Conservation (phyloP, 23 tunicate species). For the Clavelina lepadiformis region DNA sequence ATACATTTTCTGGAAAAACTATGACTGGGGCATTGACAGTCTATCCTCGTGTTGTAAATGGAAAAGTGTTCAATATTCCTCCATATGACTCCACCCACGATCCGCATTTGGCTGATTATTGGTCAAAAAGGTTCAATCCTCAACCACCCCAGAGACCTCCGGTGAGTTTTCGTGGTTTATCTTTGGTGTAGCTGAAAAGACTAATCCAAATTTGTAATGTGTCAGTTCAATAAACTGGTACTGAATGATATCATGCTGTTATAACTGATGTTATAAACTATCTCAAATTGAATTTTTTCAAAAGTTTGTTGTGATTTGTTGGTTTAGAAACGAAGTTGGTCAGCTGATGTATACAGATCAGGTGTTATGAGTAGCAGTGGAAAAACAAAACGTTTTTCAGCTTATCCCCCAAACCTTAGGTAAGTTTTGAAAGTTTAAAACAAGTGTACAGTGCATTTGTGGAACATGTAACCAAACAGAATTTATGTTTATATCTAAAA, state of each 20-base stretch:
- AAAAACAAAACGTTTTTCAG: constrained; percentile 13
- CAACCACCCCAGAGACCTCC: constrained; percentile 45
- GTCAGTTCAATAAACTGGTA: no score
- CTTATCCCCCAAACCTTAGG: no score
- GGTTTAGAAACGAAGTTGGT: constrained; percentile 42
- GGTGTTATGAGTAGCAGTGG: neutral
- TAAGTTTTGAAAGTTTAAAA: no score
- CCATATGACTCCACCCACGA: constrained; percentile 78
- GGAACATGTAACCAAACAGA: no score
- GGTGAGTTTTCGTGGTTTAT: constrained; percentile 17
- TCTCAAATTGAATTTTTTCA: no score
- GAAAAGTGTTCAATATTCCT: constrained; percentile 53
- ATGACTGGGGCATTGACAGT: constrained; percentile 48
- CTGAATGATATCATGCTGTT: neutral
- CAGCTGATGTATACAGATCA: constrained; percentile 12
- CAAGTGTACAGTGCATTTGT: no score
- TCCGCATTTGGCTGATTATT: constrained; percentile 78
- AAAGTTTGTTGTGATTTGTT: no score
- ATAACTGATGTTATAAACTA: neutral
- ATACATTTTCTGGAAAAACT: no score
- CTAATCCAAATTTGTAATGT: no score
- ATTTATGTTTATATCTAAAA: no score
- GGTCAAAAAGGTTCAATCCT: constrained; percentile 64
- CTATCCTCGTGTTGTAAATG: constrained; percentile 62
- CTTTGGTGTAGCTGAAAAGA: no score